Percentiles rank a stretch among this genome's conserved stretches.
phyloP scores from a whole-genome alignment of 2,888 invertebrate genomes.

The Drosophila merina region DNA sequence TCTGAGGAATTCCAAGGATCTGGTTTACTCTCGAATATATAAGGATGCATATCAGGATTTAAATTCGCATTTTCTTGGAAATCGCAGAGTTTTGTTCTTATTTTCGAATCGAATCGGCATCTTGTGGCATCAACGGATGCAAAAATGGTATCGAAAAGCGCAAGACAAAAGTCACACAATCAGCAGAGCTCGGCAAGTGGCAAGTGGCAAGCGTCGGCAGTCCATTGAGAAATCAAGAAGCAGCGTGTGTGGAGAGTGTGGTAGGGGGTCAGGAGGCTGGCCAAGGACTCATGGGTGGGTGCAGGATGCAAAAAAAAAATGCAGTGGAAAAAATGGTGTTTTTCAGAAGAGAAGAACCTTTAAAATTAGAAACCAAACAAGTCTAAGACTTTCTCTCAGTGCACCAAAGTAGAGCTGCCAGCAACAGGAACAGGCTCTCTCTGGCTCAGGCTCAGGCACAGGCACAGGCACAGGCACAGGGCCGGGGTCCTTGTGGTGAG shows the following conservation, averaged over 20 bases:
- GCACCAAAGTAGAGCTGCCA: constrained; percentile 1
- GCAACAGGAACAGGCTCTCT: constrained; percentile 23
- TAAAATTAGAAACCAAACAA: no score
- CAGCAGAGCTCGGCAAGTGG: constrained; percentile 54
- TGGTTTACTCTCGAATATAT: background rate
- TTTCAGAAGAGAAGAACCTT: no score
- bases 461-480: constrained; percentile 2
- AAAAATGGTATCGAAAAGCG: constrained; percentile 9
- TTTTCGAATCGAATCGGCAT: background rate
- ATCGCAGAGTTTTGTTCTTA: background rate
- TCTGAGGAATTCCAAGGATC: background rate
- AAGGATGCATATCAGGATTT: background rate
- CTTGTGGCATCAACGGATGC: background rate
- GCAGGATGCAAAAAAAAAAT: background rate
- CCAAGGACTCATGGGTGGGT: background rate
- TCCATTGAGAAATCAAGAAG: constrained; percentile 71
- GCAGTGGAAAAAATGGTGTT: background rate
- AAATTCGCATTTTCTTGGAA: background rate
- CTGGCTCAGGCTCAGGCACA: constrained; percentile 4
- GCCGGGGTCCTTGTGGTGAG: constrained; percentile 37
- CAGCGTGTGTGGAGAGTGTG: constrained; percentile 35
- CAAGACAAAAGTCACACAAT: constrained; percentile 38
- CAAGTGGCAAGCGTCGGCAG: constrained; percentile 62
- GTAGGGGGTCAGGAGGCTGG: background rate
- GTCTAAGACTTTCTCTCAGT: background rate